These are phyloP conservation scores for Athene noctua DNA, from an alignment of 2,113 vertebrate species.

Conservation along the genomic window DNA sequence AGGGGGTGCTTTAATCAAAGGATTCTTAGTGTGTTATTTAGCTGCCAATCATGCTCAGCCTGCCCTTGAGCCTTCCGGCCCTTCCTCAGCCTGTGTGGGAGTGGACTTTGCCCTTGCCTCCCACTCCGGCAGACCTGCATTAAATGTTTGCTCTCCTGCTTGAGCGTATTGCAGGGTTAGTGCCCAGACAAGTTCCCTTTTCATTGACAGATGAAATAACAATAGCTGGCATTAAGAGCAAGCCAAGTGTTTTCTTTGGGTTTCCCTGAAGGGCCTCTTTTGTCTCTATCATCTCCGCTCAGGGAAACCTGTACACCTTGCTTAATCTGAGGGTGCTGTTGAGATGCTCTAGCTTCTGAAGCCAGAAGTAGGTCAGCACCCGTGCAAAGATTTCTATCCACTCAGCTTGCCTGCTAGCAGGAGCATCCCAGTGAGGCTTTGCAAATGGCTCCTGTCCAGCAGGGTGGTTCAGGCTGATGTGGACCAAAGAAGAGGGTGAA, in stretches of 20 bases:
- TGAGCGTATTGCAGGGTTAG: not conserved
- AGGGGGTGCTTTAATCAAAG: not conserved
- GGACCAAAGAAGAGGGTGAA: not conserved
- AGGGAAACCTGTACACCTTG: not conserved
- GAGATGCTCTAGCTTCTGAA: not conserved
- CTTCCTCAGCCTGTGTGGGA: not conserved
- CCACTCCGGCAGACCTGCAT: fast-evolving
- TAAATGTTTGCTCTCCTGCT: not conserved
- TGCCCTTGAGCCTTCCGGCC: not conserved
- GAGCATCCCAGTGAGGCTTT: not conserved
- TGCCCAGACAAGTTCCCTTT: slow-evolving; percentile 26
- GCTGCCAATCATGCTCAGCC: not conserved
- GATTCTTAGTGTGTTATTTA: not conserved
- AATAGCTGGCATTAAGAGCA: slow-evolving; percentile 4
- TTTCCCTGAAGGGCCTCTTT: slow-evolving; percentile 16
- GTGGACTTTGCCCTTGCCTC: not conserved
- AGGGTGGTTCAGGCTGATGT: not conserved
- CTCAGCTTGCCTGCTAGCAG: not conserved
- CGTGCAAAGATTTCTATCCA: not conserved
- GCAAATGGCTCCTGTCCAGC: not conserved
- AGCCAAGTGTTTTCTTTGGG: not conserved
- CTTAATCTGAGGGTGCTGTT: not conserved
- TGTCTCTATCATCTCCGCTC: not conserved
- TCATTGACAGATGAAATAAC: slow-evolving; percentile 37
- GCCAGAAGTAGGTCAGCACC: not conserved